Percentiles rank a stretch among this genome's conserved stretches.
Evolutionary conservation across 2,888 invertebrate genomes (phyloP).

Genomic region (Alloscopus bannaensis): DNA sequence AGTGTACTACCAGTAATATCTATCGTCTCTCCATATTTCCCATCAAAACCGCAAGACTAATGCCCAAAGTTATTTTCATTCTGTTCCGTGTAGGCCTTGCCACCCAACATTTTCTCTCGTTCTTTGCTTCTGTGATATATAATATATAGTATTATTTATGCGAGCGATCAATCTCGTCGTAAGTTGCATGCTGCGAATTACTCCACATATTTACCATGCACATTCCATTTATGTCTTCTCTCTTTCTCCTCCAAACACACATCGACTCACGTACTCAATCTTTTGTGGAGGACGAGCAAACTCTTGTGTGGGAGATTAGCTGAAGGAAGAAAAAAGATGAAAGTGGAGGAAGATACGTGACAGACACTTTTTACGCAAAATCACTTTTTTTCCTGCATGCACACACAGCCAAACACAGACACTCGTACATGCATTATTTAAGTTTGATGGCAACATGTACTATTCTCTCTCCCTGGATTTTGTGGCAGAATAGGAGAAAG

Average conservation of each 20-base stretch:
- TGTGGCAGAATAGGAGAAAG: conserved; percentile 2
- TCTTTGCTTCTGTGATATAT: too few relatives aligned
- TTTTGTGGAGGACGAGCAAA: background rate
- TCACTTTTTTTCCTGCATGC: conserved; percentile 25
- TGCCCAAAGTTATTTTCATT: background rate
- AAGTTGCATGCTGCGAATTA: conserved; percentile 20
- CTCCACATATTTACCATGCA: background rate
- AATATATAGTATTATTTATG: conserved; percentile 29
- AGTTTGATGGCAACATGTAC: conserved; percentile 29
- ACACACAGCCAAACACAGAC: too few relatives aligned
- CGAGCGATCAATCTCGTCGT: conserved; percentile 10
- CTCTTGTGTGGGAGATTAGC: too few relatives aligned
- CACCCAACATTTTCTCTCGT: too few relatives aligned
- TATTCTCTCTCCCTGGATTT: background rate
- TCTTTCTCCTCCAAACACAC: background rate
- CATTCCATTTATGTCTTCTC: background rate
- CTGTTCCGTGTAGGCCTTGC: background rate
- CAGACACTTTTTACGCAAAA: conserved; percentile 34
- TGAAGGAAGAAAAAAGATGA: background rate
- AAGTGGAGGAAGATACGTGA: conserved; percentile 25
- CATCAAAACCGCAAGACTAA: too few relatives aligned
- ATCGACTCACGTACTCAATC: background rate
- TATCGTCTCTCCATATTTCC: too few relatives aligned
- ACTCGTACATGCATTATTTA: conserved; percentile 37
- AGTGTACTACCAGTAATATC: too few relatives aligned